Percentiles rank a stretch among this genome's conserved stretches.
These are phyloP conservation scores for Acrobasis repandana DNA, from an alignment of 2,888 invertebrate species.

Conservation along the genomic window DNA sequence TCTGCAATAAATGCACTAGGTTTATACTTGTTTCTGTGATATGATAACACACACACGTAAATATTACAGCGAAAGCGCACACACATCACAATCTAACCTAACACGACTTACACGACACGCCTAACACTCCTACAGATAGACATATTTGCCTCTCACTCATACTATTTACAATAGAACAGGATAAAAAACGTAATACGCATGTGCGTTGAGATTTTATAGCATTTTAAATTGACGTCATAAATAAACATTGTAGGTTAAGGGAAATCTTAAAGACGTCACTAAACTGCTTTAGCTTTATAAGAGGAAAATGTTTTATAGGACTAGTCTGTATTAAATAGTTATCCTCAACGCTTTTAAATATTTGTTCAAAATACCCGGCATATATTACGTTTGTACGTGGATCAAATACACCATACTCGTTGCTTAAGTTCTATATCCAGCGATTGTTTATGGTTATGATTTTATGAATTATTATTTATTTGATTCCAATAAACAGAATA, in stretches of 20 bases:
- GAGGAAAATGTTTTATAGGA: conserved; percentile 10
- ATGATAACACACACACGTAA: not conserved
- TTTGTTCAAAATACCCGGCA: not conserved
- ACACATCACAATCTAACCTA: not conserved
- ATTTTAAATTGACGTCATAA: not conserved
- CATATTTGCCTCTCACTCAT: not conserved
- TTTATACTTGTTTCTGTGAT: not conserved
- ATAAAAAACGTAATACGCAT: not conserved
- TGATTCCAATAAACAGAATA: too few species aligned
- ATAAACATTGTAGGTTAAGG: not conserved
- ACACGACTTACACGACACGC: too few species aligned
- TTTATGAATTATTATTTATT: too few species aligned
- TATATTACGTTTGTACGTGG: too few species aligned
- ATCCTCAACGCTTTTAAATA: not conserved
- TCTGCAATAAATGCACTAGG: not conserved
- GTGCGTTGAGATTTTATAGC: not conserved
- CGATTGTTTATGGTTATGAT: too few species aligned
- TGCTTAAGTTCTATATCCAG: too few species aligned
- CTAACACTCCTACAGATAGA: not conserved
- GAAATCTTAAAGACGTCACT: conserved; percentile 5
- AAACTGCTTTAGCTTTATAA: not conserved
- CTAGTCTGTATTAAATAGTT: conserved; percentile 5
- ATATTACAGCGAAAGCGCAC: not conserved
- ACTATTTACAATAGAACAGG: not conserved
- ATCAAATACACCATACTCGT: too few species aligned